Evolutionary conservation across 2,888 invertebrate genomes (phyloP).

Genomic region (Danaus chrysippus): DNA sequence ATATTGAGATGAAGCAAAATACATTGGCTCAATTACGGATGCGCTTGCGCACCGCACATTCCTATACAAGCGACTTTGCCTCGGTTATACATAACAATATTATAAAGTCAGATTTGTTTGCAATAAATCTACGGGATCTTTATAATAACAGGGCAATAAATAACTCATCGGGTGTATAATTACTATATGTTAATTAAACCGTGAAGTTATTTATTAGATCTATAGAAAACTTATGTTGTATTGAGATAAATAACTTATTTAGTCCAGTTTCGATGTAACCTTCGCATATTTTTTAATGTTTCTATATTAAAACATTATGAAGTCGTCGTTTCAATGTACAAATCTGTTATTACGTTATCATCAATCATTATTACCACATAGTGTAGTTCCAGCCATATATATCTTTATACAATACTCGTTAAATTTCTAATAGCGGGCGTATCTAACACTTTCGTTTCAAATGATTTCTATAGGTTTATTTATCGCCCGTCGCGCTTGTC

Average conservation of each 20-base stretch:
- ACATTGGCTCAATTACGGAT: conserved; percentile 35
- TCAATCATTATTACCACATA: conserved; percentile 15
- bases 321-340: no score
- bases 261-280: no score
- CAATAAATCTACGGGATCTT: conserved; percentile 3
- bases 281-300: no score
- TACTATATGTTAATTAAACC: conserved; percentile 1
- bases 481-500: conserved; percentile 61
- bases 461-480: conserved; percentile 51
- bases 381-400: conserved; percentile 13
- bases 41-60: conserved; percentile 26
- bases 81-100: conserved; percentile 11
- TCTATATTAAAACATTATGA: no score
- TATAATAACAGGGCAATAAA: conserved; percentile 4
- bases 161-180: not conserved
- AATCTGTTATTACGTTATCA: not conserved
- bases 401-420: conserved; percentile 33
- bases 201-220: conserved; percentile 6
- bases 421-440: conserved; percentile 32
- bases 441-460: conserved; percentile 32
- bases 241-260: no score
- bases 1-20: conserved; percentile 31
- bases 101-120: conserved; percentile 7
- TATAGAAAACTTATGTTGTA: not conserved
- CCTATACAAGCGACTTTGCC: conserved; percentile 13